These are phyloP conservation scores for Stictonetta naevosa DNA, from an alignment of 2,113 vertebrate genomes.

Conservation along the genomic window DNA sequence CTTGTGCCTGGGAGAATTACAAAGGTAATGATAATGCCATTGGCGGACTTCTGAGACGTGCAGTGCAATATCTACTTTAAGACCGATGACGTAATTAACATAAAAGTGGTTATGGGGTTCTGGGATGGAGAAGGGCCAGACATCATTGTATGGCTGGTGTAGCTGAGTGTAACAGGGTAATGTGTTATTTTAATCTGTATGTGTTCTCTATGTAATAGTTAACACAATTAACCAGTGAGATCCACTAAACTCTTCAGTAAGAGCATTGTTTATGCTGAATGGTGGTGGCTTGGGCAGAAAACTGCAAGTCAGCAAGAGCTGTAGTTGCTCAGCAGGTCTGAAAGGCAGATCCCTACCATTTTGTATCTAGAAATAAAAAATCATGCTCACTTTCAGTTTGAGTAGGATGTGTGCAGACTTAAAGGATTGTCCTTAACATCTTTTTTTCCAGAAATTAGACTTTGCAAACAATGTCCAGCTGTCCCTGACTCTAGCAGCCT, in stretches of 20 bases:
- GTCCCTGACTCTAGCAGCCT: conserved; percentile 82
- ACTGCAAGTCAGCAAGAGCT: background rate
- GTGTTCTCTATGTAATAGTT: background rate
- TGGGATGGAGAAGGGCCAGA: rapidly evolving
- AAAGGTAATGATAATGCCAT: background rate
- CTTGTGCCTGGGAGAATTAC: background rate
- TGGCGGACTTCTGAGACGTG: background rate
- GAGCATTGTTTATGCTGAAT: background rate
- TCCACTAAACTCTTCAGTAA: background rate
- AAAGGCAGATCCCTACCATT: background rate
- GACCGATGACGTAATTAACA: rapidly evolving
- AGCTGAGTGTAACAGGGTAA: background rate
- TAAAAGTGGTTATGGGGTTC: no score
- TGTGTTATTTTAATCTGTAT: background rate
- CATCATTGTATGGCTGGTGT: rapidly evolving
- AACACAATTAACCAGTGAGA: background rate
- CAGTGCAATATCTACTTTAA: background rate
- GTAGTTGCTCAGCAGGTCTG: background rate
- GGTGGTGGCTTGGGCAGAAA: background rate
- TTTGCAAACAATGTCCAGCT: conserved; percentile 86
- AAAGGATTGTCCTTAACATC: conserved; percentile 71
- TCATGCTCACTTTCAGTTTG: background rate
- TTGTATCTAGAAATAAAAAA: background rate
- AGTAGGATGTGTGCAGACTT: background rate
- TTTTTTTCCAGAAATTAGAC: conserved; percentile 80